Percentiles rank a stretch among this genome's conserved stretches.
These are phyloP conservation scores for Dysmachus trigonus DNA, from an alignment of 2,888 invertebrate genomes.

Conservation along the genomic window DNA sequence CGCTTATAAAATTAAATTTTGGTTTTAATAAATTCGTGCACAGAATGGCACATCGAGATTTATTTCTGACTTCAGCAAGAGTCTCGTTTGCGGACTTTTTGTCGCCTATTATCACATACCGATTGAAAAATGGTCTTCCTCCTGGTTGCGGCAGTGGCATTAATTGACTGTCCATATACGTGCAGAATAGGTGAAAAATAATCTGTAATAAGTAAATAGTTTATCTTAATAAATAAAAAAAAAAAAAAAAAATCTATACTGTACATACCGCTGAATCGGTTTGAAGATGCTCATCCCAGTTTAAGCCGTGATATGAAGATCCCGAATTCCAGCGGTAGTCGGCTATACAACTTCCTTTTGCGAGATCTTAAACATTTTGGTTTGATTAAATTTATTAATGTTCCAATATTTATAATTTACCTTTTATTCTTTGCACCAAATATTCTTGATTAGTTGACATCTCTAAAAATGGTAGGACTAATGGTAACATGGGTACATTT, in stretches of 20 bases:
- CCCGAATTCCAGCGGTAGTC: conserved; percentile 90
- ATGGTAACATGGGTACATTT: conserved; percentile 63
- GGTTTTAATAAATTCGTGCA: conserved; percentile 61
- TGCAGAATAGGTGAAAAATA: conserved; percentile 83
- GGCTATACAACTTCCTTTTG: conserved; percentile 86
- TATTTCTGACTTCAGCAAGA: conserved; percentile 60
- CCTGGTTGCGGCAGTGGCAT: conserved; percentile 74
- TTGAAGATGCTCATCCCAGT: conserved; percentile 84
- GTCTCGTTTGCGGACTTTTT: conserved; percentile 62
- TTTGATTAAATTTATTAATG: not conserved
- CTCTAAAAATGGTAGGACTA: conserved; percentile 81
- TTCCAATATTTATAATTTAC: conserved; percentile 55
- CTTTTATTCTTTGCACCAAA: conserved; percentile 78
- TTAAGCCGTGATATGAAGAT: conserved; percentile 74
- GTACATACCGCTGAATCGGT: conserved; percentile 82
- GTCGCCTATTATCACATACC: conserved; percentile 65
- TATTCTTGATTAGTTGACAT: conserved; percentile 87
- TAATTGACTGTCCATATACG: conserved; percentile 86
- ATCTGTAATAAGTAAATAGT: conserved; percentile 67
- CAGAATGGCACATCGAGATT: conserved; percentile 63
- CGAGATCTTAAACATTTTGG: conserved; percentile 68
- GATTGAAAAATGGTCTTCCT: conserved; percentile 69
- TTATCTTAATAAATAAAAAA: conserved; percentile 29
- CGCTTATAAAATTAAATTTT: conserved; percentile 65
- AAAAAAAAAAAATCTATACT: not conserved